Evolutionary conservation across 2,888 invertebrate genomes (phyloP).

Genomic region (Maniola hyperantus): DNA sequence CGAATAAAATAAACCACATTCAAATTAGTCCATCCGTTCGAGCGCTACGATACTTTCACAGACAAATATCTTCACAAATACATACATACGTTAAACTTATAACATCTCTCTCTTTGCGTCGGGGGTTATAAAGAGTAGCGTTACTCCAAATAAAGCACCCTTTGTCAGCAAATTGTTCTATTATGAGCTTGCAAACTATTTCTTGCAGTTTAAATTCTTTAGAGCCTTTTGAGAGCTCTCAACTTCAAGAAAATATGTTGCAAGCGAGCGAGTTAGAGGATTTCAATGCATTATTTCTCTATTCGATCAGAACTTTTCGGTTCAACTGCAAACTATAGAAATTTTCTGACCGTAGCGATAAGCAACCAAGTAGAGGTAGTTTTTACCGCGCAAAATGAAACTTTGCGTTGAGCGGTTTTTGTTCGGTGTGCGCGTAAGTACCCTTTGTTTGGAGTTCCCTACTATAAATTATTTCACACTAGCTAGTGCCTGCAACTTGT

Average conservation of each 20-base stretch:
- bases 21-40: too few relatives aligned
- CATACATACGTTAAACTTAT: too few relatives aligned
- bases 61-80: too few relatives aligned
- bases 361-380: slow-evolving; percentile 24
- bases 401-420: slow-evolving; percentile 17
- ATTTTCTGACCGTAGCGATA: slow-evolving; percentile 34
- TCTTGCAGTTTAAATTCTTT: slow-evolving; percentile 21
- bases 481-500: not conserved
- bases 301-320: slow-evolving; percentile 42
- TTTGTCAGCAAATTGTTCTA: not conserved
- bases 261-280: slow-evolving; percentile 38
- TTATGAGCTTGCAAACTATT: not conserved
- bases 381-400: slow-evolving; percentile 31
- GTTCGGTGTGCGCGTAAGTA: not conserved
- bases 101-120: too few relatives aligned
- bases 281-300: slow-evolving; percentile 44
- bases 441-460: slow-evolving; percentile 4
- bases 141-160: not conserved
- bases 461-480: not conserved
- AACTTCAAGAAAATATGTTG: slow-evolving; percentile 41
- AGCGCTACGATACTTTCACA: too few relatives aligned
- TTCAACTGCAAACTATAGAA: slow-evolving; percentile 40
- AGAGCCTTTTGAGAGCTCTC: slow-evolving; percentile 31
- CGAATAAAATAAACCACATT: too few relatives aligned
- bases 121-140: too few relatives aligned